Evolutionary conservation across 2,113 vertebrate species (phyloP), one percentile per base, ranked within the genome.

Genomic region (Nothobranchius furzeri): DNA sequence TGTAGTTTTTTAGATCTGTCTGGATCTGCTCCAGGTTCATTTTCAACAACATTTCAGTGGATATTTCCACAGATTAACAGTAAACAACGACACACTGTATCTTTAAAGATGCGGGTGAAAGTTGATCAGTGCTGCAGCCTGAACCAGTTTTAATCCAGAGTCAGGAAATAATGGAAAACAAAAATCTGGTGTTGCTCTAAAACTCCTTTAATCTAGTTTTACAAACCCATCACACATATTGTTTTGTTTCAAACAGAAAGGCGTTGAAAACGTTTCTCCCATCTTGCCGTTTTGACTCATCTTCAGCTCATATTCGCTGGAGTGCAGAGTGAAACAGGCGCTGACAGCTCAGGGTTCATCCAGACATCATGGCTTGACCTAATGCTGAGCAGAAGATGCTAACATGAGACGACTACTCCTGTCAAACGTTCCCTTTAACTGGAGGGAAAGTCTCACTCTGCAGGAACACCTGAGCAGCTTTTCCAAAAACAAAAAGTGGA

Each of bases 381-480:
- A 53, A 40, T 40, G 55, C 53, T 36, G 59, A 49, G 60, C 55
- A 40, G 40, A 52, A 43, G 73, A 87, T 20, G 30, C 50, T 78
- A 73, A 81, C 43, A n/a, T 5, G 53, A 36, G 35, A 45, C 61
- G 70, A 79, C 80, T 82, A 63, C 54, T 59, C 73, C 68, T 79
- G 79, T 85, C 73, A 79, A 79, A 82, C 17, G 46, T 71, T 85
- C 43, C 78, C 5, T 68, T 77, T 45, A 60, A 63, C 48, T 70
- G 46, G 45, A 70, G 12, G 61, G 67, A 76, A 81, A 74, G 40
- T 58, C 53, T 59, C 1, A 46, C 56, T 60, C 40, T 57, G 68
- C 51, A 60, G 46, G 36, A 80, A 55, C 3, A 65, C 66, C 57
- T 78, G 35, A 24, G 52, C 59, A 68, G 58, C 43, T 45, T 10